Evolutionary conservation across 1,140 invertebrate species (phyloP), one percentile per base, ranked within the genome.

Genomic region (Megalonaias nervosa): DNA sequence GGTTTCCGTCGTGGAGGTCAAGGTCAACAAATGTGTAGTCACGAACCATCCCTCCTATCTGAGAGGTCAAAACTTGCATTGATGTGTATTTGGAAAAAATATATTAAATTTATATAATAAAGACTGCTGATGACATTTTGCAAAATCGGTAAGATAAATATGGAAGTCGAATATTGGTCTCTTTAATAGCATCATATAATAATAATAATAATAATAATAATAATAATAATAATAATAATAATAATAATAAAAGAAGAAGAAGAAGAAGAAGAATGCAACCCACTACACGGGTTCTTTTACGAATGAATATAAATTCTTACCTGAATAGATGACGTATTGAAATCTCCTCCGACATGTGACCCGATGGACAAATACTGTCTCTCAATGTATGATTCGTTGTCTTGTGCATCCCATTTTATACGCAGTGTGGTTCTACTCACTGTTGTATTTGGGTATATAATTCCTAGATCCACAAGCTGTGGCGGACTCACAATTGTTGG

Each of bases 1-100:
- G 57, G n/a, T 19, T 69, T 48, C 74, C 74, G 31, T 76, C 74
- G 64, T 76, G 74, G 16, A 76, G 68, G 23, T 76, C 67, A 38
- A 70, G 56, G 6, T 74, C 64, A 19, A 56, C 57, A 31, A 73
- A 73, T 13, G 61, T 65, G 55, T 73, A 66, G 19, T 73, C 71
- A n/a, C 62, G 38, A 6, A 59, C 57, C 9, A 74, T 67, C 13
- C 62, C 72, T 16, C 23, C 62, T 17, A 74, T 31, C 72, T 74
- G 65, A 19, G 38, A 48, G 19, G 26, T 6, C 38, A 67, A 67
- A 67, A n/a, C 6, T 48, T 48, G 38, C 38, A 48, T 11, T 48
- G 38, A 48, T 48, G 38, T 48, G 38, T 48, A 48, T 48, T 48
- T 48, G 6, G 11, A 48, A 48, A 11, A 48, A 48, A 48, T 48